Conservation (phyloP, 2,797 vertebrate species). For the Eulemur mongoz region DNA sequence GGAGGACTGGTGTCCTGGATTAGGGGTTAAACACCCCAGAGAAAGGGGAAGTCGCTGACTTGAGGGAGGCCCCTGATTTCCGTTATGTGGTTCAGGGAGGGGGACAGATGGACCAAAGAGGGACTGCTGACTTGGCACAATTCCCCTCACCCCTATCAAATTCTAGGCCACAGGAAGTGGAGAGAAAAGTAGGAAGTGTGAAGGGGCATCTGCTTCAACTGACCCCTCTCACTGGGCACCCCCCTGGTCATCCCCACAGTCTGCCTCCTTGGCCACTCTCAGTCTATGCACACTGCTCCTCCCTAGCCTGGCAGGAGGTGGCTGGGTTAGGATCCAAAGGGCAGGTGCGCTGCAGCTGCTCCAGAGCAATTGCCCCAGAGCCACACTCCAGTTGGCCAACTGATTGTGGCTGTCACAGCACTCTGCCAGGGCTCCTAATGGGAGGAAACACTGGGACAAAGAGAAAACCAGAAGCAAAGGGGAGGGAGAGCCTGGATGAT, state of each 20-base stretch:
- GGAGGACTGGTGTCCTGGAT: constrained; percentile 4
- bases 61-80: constrained; percentile 67
- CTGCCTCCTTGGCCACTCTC: not conserved
- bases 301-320: not conserved
- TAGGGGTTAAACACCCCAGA: constrained; percentile 53
- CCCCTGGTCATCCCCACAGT: not conserved
- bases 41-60: constrained; percentile 69
- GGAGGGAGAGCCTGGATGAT: not conserved
- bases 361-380: not conserved
- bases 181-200: constrained; percentile 73
- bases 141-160: constrained; percentile 51
- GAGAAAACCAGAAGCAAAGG: constrained; percentile 8
- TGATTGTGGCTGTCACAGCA: constrained; percentile 1
- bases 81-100: constrained; percentile 51
- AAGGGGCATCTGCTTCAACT: constrained; percentile 60
- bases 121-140: constrained; percentile 72
- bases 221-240: not conserved
- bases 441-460: not conserved
- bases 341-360: constrained; percentile 45
- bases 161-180: constrained; percentile 75
- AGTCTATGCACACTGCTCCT: not conserved
- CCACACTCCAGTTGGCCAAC: not conserved
- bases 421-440: constrained; percentile 4
- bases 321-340: constrained; percentile 30
- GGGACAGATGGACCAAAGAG: constrained; percentile 55